Evolutionary conservation across 2,113 vertebrate species (phyloP).

Genomic region (Sebastes schlegelii): DNA sequence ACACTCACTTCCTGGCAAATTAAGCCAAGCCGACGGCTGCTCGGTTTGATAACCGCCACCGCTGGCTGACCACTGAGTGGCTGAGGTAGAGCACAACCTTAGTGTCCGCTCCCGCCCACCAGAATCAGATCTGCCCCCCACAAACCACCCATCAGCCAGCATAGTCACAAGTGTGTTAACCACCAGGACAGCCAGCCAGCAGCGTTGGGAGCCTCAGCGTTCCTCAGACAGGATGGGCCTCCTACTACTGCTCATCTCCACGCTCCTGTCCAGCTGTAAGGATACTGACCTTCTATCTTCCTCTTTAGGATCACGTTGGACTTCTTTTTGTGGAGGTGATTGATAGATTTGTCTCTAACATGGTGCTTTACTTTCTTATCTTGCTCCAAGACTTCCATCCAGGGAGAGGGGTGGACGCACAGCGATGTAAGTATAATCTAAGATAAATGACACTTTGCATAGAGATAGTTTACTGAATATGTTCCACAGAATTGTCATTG

Average conservation of each 20-base stretch:
- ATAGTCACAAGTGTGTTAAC: conserved; percentile 18
- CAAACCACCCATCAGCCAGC: neutral
- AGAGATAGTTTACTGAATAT: neutral
- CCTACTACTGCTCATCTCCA: conserved; percentile 56
- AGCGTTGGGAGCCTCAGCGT: conserved; percentile 29
- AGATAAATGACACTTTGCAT: neutral
- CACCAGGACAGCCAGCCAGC: conserved; percentile 32
- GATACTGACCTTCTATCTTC: neutral
- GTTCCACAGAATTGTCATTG: neutral
- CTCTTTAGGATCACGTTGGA: neutral
- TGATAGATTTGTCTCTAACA: conserved; percentile 49
- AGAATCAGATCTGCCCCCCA: neutral
- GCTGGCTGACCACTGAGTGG: conserved; percentile 37
- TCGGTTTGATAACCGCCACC: conserved; percentile 59
- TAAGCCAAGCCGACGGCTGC: conserved; percentile 63
- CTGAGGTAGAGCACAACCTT: conserved; percentile 56
- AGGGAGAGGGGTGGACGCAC: conserved; percentile 27
- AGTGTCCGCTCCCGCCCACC: conserved; percentile 38
- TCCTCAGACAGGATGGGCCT: conserved; percentile 69
- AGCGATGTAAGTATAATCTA: conserved; percentile 66
- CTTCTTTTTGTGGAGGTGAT: neutral
- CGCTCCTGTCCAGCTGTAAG: conserved; percentile 80
- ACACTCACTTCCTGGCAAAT: conserved; percentile 84
- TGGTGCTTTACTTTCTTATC: conserved; percentile 43
- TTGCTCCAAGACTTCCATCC: conserved; percentile 46